These are phyloP conservation scores for Elymnias hypermnestra DNA, from an alignment of 1,140 invertebrate species.

Conservation along the genomic window DNA sequence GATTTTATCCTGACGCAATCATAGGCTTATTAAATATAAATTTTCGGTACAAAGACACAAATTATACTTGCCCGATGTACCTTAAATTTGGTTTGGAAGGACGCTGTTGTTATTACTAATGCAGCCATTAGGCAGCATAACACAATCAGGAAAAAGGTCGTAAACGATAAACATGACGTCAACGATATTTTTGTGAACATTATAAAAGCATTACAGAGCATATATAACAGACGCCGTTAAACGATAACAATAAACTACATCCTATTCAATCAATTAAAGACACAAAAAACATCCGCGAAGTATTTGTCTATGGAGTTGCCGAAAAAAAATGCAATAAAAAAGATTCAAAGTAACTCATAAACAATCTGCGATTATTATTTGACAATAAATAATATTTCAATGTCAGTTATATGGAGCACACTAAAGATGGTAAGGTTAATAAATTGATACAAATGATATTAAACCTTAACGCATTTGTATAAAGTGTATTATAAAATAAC, in stretches of 20 bases:
- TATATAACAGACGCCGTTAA: background rate
- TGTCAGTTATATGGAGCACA: background rate
- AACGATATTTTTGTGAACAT: background rate
- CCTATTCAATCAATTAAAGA: slow-evolving; percentile 14
- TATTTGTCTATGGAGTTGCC: slow-evolving; percentile 1
- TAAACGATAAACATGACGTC: background rate
- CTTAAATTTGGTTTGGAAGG: too few relatives aligned
- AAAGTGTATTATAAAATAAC: too few relatives aligned
- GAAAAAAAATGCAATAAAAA: slow-evolving; percentile 5
- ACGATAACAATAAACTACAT: slow-evolving; percentile 7
- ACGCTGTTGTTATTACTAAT: too few relatives aligned
- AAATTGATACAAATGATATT: too few relatives aligned
- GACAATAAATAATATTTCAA: slow-evolving; percentile 13
- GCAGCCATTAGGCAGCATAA: too few relatives aligned
- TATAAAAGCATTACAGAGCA: background rate
- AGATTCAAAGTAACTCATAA: background rate
- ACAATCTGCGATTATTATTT: slow-evolving; percentile 14
- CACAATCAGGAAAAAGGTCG: background rate
- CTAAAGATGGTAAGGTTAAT: too few relatives aligned
- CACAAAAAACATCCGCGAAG: slow-evolving; percentile 2
- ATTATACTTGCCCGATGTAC: too few relatives aligned
- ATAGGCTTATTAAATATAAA: too few relatives aligned
- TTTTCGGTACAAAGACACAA: too few relatives aligned
- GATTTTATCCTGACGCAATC: too few relatives aligned
- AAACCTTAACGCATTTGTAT: too few relatives aligned